Base-by-base conservation (phyloP, 2,888 invertebrate genomes). In the Ectropis crepuscularia region DNA sequence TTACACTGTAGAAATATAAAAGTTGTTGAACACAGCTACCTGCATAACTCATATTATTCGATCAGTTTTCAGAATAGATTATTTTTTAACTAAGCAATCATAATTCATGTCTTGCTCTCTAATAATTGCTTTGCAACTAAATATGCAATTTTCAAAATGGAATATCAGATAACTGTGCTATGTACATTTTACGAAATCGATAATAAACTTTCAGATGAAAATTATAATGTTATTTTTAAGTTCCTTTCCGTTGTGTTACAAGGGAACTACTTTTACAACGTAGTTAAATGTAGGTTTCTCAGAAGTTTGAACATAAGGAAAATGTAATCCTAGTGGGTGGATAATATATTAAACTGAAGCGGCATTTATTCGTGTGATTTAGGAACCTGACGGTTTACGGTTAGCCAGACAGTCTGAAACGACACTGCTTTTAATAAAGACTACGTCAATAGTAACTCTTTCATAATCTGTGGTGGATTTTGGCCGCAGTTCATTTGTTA, bases 391-490 rank as follows among this genome's bases (percentile, higher is more conserved):
- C 65, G 69, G 68, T 75, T 70, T 72, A 71, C 68, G 63, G 65
- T 72, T 73, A 75, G 79, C 79, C 83, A 82, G 77, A 79, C 79
- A 69, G 85, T 81, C 80, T 82, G 79, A 74, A 74, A 69, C 70
- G 75, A 74, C 69, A 71, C 61, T 65, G 68, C 72, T 70, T 76
- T 76, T 80, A 80, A 80, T 81, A 81, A 78, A 78, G 65, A 74
- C 70, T 74, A 81, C 82, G 82, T 82, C 81, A 82, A 49, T 54
- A 50, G 54, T 54, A 71, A 68, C 57, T 67, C 65, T 59, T 57
- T 43, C 64, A 65, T 68, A 53, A 71, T 67, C 69, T 63, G 59
- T 64, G 57, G 36, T 10, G 47, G 42, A 47, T 61, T 28, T 62
- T 68, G 70, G 70, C 67, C 50, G 60, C 36, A 65, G 63, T 65